phyloP scores from a whole-genome alignment of 1,140 invertebrate species.

The Macrobrachium nipponense region DNA sequence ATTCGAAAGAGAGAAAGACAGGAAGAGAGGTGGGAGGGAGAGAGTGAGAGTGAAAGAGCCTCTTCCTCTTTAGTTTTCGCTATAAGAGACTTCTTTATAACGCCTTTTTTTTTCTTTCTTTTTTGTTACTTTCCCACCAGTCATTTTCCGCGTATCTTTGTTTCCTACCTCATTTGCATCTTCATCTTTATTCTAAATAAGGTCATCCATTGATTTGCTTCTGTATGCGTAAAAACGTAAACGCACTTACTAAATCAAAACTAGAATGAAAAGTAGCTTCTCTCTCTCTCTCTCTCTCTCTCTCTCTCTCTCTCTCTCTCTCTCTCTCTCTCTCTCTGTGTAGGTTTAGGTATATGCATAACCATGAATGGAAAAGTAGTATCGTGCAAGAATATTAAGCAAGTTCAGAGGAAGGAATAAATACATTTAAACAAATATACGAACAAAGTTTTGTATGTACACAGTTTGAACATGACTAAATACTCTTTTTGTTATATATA shows the following conservation, averaged over 20 bases:
- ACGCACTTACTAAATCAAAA: too few species aligned
- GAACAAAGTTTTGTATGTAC: too few species aligned
- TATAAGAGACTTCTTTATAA: not conserved
- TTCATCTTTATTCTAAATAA: too few species aligned
- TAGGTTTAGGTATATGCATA: not conserved
- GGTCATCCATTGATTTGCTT: too few species aligned
- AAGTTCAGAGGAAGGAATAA: too few species aligned
- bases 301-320: not conserved
- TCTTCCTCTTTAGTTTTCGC: not conserved
- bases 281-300: not conserved
- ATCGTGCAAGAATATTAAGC: too few species aligned
- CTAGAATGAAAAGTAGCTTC: not conserved
- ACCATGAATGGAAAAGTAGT: too few species aligned
- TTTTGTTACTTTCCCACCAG: not conserved
- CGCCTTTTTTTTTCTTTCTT: not conserved
- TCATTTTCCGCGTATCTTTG: not conserved
- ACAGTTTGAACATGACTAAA: too few species aligned
- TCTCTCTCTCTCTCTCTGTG: not conserved
- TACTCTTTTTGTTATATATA: too few species aligned
- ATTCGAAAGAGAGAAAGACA: not conserved
- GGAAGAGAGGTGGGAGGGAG: slow-evolving; percentile 12
- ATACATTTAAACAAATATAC: too few species aligned
- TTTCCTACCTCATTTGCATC: not conserved
- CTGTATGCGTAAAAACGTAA: too few species aligned
- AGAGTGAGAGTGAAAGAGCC: not conserved